Conservation (phyloP, 2,113 vertebrate species). For the Cercocebus atys region DNA sequence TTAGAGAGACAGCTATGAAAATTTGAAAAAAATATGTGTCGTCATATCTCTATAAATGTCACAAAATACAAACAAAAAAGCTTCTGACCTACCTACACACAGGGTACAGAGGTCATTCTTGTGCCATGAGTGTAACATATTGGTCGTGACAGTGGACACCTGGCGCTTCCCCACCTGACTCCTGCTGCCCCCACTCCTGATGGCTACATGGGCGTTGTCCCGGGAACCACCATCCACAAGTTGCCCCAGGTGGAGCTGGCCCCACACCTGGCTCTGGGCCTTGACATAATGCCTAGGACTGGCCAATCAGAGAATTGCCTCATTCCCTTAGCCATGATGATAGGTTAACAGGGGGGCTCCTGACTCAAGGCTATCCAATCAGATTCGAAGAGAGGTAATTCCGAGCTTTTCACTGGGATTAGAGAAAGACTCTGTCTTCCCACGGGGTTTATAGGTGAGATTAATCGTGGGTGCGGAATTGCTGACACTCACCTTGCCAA, state of each 20-base stretch:
- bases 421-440: neutral
- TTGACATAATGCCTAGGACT: neutral
- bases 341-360: neutral
- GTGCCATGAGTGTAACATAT: fast-evolving
- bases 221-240: neutral
- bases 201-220: neutral
- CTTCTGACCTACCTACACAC: neutral
- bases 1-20: neutral
- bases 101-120: too few species aligned
- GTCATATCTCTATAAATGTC: neutral
- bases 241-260: neutral
- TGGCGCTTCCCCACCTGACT: neutral
- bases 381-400: neutral
- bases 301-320: neutral
- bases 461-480: neutral
- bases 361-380: slow-evolving; percentile 1
- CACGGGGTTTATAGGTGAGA: neutral
- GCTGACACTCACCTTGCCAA: neutral
- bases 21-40: neutral
- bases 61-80: neutral
- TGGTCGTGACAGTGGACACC: fast-evolving
- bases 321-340: neutral
- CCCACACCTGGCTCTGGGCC: too few species aligned
- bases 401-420: neutral
- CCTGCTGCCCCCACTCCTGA: neutral